Conservation (phyloP, 2,888 invertebrate genomes). For the Bimastos eiseni region DNA sequence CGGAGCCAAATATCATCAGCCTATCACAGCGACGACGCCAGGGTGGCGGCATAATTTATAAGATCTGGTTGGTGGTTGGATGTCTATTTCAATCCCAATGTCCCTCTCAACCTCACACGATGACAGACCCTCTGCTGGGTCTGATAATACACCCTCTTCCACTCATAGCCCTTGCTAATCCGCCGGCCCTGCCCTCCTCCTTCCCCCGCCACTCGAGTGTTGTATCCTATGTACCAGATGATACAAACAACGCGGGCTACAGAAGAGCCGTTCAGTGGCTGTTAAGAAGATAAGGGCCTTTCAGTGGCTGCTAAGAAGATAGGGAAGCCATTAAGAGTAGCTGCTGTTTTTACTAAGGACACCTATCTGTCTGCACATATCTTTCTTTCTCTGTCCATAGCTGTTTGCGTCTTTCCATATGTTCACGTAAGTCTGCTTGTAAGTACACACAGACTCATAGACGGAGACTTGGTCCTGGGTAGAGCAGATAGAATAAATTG, state of each 20-base stretch:
- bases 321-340: neutral
- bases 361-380: neutral
- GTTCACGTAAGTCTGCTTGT: neutral
- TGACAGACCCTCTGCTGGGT: neutral
- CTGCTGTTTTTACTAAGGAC: neutral
- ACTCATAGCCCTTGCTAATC: neutral
- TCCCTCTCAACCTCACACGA: neutral
- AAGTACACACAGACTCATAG: no score
- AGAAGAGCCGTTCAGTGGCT: neutral
- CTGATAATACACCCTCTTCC: neutral
- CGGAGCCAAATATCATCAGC: no score
- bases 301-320: neutral
- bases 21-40: neutral
- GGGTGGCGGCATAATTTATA: neutral
- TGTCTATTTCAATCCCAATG: neutral
- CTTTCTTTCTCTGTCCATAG: neutral
- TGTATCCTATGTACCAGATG: neutral
- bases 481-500: no score
- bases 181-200: neutral
- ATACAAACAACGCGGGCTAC: neutral
- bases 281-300: conserved; percentile 3
- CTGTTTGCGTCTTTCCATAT: neutral
- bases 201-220: neutral
- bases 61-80: neutral
- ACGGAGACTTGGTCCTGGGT: no score